Base-by-base conservation (phyloP, 2,113 vertebrate species). In the Takifugu flavidus region DNA sequence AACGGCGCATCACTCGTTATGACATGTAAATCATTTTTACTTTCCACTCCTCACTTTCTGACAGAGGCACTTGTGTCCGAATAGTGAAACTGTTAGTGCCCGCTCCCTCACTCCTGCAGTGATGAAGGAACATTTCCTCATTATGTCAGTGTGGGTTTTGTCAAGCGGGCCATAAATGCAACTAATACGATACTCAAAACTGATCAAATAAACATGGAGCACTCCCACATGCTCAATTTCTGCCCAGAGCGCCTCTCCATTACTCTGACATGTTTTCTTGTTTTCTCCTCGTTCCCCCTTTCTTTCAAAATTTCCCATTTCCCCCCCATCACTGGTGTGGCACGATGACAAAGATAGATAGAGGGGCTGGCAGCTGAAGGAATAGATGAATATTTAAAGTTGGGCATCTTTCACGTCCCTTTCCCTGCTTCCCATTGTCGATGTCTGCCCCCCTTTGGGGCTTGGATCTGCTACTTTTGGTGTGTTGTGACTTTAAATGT, bases 301-400 rank as follows among this genome's bases (percentile, higher is more conserved):
- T 56, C 59, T 53, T 11, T 25, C 12, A 56, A 5, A 8, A 60
- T 59, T 50, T 26, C 29, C 70, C 20, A 42, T 65, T 70, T 52
- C 34, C 65, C 27, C 27, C 62, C 67, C 71, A 60, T 74, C 69
- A 56, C 66, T 72, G 25, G 43, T 49, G 59, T 27, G 7, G 42
- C 7, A 2, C 13, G 44, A 62, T 80, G 79, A 75, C 71, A 83
- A 65, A 71, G 76, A 75, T 28, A 62, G 78, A 74, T 71, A 62
- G 75, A 82, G 54, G 59, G 39, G 71, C 74, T 84, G 84, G 84
- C 86, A 80, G 76, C 74, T 74, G 72, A 82, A 72, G 74, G 75
- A 70, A 72, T 65, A 74, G 72, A 86, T 86, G 82, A 78, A 88
- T 86, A 83, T 86, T 86, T 88, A 67, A 82, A 77, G 74, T 65